Conservation (phyloP, 1,140 invertebrate species). For the Agrypnia vestita region DNA sequence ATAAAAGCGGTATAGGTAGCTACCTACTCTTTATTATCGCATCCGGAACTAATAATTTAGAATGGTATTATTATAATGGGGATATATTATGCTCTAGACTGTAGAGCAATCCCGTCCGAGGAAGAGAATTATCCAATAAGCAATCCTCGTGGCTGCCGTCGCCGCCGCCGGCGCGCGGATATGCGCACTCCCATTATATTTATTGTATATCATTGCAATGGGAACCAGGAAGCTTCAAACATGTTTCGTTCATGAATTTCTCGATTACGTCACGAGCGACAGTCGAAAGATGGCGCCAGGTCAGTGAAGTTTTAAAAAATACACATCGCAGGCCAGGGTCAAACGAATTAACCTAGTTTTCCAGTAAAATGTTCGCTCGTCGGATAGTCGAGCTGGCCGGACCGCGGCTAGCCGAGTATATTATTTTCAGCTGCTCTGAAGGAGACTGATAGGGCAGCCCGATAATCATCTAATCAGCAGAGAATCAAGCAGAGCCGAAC, state of each 20-base stretch:
- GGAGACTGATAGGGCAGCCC: no score
- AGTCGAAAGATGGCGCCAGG: no score
- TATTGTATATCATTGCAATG: neutral
- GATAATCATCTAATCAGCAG: no score
- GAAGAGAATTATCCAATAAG: constrained; percentile 23
- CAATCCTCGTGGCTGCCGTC: neutral
- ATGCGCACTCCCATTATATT: neutral
- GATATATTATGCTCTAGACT: constrained; percentile 8
- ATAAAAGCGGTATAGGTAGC: neutral
- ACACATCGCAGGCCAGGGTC: constrained; percentile 5
- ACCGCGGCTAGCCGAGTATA: no score
- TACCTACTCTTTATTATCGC: neutral
- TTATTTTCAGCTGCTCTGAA: no score
- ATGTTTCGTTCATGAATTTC: neutral
- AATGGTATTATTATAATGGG: no score
- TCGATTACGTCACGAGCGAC: neutral
- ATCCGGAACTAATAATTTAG: constrained; percentile 16
- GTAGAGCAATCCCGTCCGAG: constrained; percentile 4
- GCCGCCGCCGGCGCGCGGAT: no score
- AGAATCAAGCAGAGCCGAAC: no score
- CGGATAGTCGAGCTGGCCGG: neutral
- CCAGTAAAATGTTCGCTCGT: neutral
- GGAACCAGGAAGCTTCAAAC: neutral
- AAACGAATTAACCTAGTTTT: constrained; percentile 28
- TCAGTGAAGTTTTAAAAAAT: no score